Evolutionary conservation across 2,888 invertebrate genomes (phyloP), one percentile per base, ranked within the genome.

Genomic region (Allophyes oxyacanthae): DNA sequence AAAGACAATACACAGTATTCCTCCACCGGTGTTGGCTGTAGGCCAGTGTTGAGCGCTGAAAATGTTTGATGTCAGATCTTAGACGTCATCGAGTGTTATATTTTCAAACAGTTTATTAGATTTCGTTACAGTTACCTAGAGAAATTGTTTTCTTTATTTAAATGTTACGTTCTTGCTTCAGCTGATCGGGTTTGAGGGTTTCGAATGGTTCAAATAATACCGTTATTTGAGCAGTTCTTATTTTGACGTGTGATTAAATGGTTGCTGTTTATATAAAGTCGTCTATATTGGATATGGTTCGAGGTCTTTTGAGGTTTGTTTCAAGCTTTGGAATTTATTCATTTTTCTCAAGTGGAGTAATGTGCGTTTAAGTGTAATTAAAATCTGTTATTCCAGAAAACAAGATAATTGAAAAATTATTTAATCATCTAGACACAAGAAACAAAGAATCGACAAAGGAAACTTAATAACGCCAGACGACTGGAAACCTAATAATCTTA

Each of bases 101-200:
- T 72, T 68, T 72, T 72, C 58, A 53, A 58, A 34, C 53, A 51
- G 57, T 73, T 71, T 73, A 73, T 68, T 71, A 30, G 57, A 59
- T 56, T 63, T 68, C 59, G 67, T 70, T 53, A 72, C 70, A 70
- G 55, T 72, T 69, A 72, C 72, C 64, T 30, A 68, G 64, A 66
- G 55, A 60, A 49, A 63, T 61, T 54, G 64, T 67, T 72, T 59
- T 64, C 49, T 72, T 67, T 61, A 67, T 69, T 50, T 53, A 34
- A 66, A 53, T 52, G 28, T 6, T 5, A 25, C 25, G 4, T 56
- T 43, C 46, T 25, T 59, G 55, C 36, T 38, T 37, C 51, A 46
- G 53, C 40, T 62, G 64, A 64, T 62, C 41, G 34, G 14, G 32
- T 65, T 68, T 37, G 44, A 52, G 11, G 8, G 40, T 62, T 61